These are phyloP conservation scores for Diabrotica balteata DNA, from an alignment of 2,888 invertebrate species.

Conservation along the genomic window DNA sequence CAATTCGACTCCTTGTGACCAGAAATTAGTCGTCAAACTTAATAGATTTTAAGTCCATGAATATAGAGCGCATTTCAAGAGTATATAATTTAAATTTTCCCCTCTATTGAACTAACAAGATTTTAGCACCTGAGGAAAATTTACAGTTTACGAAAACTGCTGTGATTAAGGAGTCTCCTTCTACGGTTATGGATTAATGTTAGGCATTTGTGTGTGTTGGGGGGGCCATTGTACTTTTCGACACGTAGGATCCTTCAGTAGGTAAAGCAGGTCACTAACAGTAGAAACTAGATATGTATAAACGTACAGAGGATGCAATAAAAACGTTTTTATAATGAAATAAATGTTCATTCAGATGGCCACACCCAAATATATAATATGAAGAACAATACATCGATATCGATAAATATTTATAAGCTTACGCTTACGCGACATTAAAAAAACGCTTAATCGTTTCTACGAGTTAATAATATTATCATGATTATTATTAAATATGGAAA, in stretches of 20 bases:
- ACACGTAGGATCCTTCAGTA: conserved; percentile 27
- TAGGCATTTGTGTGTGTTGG: too few species aligned
- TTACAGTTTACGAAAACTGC: too few species aligned
- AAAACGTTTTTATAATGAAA: conserved; percentile 43
- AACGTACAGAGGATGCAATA: conserved; percentile 40
- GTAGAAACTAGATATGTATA: conserved; percentile 36
- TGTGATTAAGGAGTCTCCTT: too few species aligned
- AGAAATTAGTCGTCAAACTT: too few species aligned
- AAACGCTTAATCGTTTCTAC: conserved; percentile 36
- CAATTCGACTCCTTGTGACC: too few species aligned
- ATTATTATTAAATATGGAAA: conserved; percentile 38
- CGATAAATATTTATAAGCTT: conserved; percentile 40
- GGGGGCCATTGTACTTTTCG: conserved; percentile 17
- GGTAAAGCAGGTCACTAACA: conserved; percentile 35
- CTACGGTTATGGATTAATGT: too few species aligned
- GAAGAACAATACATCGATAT: conserved; percentile 39
- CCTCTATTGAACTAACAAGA: too few species aligned
- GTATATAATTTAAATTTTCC: too few species aligned
- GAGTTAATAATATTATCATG: conserved; percentile 30
- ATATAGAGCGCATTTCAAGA: too few species aligned
- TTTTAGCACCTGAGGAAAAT: too few species aligned
- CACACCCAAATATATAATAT: conserved; percentile 37
- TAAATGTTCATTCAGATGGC: conserved; percentile 38
- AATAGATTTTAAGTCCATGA: too few species aligned
- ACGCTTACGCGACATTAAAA: conserved; percentile 31